phyloP scores from a whole-genome alignment of 2,113 vertebrate species.

The Etheostoma cragini region DNA sequence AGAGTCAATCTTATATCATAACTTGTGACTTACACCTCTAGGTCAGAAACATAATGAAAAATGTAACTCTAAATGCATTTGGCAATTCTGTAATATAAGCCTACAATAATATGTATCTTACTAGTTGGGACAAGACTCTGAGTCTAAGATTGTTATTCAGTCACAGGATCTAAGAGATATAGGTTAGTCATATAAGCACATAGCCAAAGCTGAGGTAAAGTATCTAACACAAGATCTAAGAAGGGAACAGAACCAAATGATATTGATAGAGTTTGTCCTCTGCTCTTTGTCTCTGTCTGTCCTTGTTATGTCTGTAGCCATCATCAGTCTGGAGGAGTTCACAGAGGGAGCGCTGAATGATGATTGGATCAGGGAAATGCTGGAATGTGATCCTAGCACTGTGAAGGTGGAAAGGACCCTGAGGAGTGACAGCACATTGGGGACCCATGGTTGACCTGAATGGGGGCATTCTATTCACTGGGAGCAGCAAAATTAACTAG shows the following conservation, averaged over 20 bases:
- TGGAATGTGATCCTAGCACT: constrained; percentile 83
- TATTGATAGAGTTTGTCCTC: constrained; percentile 12
- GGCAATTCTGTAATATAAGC: not conserved
- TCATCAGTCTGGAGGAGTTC: constrained; percentile 85
- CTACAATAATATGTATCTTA: not conserved
- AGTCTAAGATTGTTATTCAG: not conserved
- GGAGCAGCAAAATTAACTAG: not conserved
- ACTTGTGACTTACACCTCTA: no score
- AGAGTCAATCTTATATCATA: no score
- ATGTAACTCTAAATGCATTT: no score
- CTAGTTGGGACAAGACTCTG: not conserved
- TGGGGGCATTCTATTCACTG: constrained; percentile 12
- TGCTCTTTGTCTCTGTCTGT: constrained; percentile 27
- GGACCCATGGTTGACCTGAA: constrained; percentile 40
- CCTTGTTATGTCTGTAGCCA: constrained; percentile 66
- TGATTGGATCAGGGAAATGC: constrained; percentile 83
- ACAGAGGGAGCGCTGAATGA: constrained; percentile 80
- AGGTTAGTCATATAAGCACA: not conserved
- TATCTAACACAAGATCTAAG: not conserved
- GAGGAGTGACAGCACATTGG: constrained; percentile 46
- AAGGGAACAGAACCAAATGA: constrained; percentile 6
- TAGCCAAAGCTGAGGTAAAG: not conserved
- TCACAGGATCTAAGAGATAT: not conserved
- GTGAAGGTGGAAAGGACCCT: constrained; percentile 74
- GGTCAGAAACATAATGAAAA: no score